Evolutionary conservation across 1,140 invertebrate species (phyloP).

Genomic region (Drosophila ambigua): DNA sequence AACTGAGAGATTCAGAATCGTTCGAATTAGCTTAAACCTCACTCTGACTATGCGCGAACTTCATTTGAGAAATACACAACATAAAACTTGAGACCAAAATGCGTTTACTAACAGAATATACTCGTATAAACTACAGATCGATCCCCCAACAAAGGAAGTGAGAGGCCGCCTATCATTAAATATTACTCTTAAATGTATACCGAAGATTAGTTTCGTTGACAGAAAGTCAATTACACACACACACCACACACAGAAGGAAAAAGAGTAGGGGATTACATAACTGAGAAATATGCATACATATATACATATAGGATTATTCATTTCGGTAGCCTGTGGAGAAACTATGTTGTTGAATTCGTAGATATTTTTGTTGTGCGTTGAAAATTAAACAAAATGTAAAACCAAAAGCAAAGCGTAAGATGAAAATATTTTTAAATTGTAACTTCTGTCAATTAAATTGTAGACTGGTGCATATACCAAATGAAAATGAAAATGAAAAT

Average conservation of each 20-base stretch:
- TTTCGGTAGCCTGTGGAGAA: slow-evolving; percentile 41
- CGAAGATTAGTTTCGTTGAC: slow-evolving; percentile 45
- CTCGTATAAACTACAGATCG: slow-evolving; percentile 23
- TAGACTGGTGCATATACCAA: slow-evolving; percentile 81
- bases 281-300: neutral
- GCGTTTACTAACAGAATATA: slow-evolving; percentile 67
- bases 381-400: slow-evolving; percentile 17
- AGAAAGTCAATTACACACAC: slow-evolving; percentile 38
- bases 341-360: slow-evolving; percentile 66
- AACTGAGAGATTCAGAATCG: slow-evolving; percentile 34
- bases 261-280: slow-evolving; percentile 12
- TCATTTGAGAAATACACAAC: slow-evolving; percentile 19
- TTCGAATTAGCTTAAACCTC: slow-evolving; percentile 37
- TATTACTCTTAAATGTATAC: slow-evolving; percentile 29
- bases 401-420: slow-evolving; percentile 22
- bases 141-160: slow-evolving; percentile 5
- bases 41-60: slow-evolving; percentile 43
- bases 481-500: slow-evolving; percentile 21
- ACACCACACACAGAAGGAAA: slow-evolving; percentile 13
- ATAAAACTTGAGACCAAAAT: slow-evolving; percentile 77
- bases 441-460: slow-evolving; percentile 84
- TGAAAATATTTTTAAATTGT: slow-evolving; percentile 69
- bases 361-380: slow-evolving; percentile 62
- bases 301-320: slow-evolving; percentile 38
- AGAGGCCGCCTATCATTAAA: slow-evolving; percentile 27